These are phyloP conservation scores for Griposia aprilina DNA, from an alignment of 2,888 invertebrate species.

Conservation along the genomic window DNA sequence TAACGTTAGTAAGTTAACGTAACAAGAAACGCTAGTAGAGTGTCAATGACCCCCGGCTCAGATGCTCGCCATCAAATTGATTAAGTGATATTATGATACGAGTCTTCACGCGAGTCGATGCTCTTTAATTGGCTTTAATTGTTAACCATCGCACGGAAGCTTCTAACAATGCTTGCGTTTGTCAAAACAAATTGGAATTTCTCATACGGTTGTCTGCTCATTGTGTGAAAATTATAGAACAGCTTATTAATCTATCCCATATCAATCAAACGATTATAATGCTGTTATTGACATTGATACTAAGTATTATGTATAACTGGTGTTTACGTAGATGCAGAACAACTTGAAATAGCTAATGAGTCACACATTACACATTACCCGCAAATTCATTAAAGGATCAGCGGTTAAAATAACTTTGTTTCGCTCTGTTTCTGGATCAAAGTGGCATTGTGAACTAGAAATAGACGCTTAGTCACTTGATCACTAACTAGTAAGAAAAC, in stretches of 20 bases:
- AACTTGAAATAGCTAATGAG: conserved; percentile 84
- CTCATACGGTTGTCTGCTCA: conserved; percentile 41
- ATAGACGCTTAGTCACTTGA: conserved; percentile 74
- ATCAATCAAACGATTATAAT: conserved; percentile 12
- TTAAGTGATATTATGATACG: conserved; percentile 85
- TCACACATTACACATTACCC: conserved; percentile 74
- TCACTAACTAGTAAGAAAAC: conserved; percentile 24
- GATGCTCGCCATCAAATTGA: conserved; percentile 85
- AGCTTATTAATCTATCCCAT: conserved; percentile 29
- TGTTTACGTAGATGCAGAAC: conserved; percentile 69
- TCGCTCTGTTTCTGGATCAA: conserved; percentile 76
- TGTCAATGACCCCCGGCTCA: conserved; percentile 80
- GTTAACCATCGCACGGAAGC: conserved; percentile 65
- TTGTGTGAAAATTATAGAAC: conserved; percentile 28
- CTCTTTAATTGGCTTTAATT: conserved; percentile 87
- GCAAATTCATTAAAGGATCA: conserved; percentile 74
- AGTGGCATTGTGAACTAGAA: conserved; percentile 72
- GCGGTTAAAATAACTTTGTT: conserved; percentile 77
- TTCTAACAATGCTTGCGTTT: conserved; percentile 42
- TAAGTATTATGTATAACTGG: conserved; percentile 45
- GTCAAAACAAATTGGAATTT: conserved; percentile 50
- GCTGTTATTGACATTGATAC: conserved; percentile 7
- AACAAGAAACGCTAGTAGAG: conserved; percentile 65
- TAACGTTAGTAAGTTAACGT: conserved; percentile 56
- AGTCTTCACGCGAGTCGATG: conserved; percentile 81